Conservation (phyloP, 1,140 invertebrate genomes). For the Zeugodacus cucurbitae region DNA sequence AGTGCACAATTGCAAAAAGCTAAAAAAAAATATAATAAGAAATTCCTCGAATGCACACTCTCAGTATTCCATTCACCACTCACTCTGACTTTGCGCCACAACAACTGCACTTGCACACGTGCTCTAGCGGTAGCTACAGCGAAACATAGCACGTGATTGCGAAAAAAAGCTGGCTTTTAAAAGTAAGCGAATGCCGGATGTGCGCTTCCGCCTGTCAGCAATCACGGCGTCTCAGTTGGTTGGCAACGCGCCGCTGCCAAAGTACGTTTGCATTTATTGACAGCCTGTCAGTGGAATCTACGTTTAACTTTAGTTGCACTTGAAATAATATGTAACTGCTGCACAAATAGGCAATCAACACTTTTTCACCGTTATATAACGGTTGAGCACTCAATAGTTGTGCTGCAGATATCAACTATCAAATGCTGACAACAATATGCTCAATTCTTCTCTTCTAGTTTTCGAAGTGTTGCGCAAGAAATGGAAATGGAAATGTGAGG, state of each 20-base stretch:
- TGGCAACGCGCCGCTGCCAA: neutral
- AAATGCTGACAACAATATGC: neutral
- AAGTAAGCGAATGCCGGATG: neutral
- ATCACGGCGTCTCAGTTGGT: neutral
- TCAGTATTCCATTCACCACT: neutral
- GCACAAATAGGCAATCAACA: neutral
- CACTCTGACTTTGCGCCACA: neutral
- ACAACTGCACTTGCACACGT: neutral
- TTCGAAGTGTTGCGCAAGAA: neutral
- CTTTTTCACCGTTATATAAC: neutral
- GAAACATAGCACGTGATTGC: neutral
- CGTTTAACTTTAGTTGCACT: conserved; percentile 16
- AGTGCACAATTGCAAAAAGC: neutral
- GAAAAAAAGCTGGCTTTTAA: neutral
- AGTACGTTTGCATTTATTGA: conserved; percentile 20
- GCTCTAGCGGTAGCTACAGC: neutral
- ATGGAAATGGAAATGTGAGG: neutral
- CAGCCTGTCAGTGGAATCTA: neutral
- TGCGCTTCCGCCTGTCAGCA: neutral
- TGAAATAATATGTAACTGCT: neutral
- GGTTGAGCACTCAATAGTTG: neutral
- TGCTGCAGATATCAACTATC: neutral
- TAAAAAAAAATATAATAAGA: neutral
- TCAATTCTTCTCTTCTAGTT: neutral
- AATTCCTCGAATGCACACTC: neutral